A percentile compares a stretch with the other conserved stretches of the same genome.
Evolutionary conservation across 2,888 invertebrate species (phyloP).

Genomic region (Lasioglossum zephyrum): DNA sequence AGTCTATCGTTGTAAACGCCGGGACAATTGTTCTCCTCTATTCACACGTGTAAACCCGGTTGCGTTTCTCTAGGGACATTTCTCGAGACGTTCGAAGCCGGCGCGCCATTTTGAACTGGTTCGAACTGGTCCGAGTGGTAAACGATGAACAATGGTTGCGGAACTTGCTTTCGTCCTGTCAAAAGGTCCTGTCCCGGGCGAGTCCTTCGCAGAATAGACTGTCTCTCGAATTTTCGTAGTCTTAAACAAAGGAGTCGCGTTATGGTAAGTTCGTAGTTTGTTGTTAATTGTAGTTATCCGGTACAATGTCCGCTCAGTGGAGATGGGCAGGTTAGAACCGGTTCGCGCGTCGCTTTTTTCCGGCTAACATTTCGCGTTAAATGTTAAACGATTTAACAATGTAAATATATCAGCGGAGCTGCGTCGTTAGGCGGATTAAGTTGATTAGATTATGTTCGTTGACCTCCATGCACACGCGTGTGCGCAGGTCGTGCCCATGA

Average conservation of each 20-base stretch:
- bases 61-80: constrained; percentile 1
- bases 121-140: background rate
- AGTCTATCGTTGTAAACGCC: background rate
- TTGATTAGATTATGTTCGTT: constrained; percentile 39
- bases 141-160: constrained; percentile 3
- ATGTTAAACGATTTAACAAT: constrained; percentile 46
- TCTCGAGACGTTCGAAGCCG: constrained; percentile 4
- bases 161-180: background rate
- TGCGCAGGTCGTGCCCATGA: constrained; percentile 65
- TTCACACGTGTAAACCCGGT: background rate
- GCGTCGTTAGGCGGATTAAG: constrained; percentile 30
- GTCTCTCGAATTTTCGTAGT: constrained; percentile 58
- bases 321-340: background rate
- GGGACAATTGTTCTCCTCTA: background rate
- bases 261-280: constrained; percentile 47
- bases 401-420: constrained; percentile 61
- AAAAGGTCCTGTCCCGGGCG: constrained; percentile 30
- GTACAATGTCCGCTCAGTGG: background rate
- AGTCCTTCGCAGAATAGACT: constrained; percentile 59
- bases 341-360: background rate
- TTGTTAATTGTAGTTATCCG: constrained; percentile 3
- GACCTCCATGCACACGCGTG: constrained; percentile 33
- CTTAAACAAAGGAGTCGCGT: constrained; percentile 49
- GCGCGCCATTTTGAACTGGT: background rate
- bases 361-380: constrained; percentile 24